phyloP scores from a whole-genome alignment of 2,113 vertebrate species.

The Tragelaphus strepsiceros region DNA sequence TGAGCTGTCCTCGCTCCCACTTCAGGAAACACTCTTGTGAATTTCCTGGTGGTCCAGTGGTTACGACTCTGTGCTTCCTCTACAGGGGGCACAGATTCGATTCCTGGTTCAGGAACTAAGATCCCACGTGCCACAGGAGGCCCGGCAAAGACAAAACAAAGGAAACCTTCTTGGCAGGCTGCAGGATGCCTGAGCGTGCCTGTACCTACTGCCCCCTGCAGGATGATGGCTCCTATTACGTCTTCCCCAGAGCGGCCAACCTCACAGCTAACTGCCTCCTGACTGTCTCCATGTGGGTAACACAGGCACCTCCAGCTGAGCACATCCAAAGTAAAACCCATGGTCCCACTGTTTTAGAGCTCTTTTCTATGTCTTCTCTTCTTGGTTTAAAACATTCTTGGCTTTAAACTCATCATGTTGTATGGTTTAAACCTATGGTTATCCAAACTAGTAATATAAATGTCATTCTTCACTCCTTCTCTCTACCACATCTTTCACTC shows the following conservation, averaged over 20 bases:
- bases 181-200: neutral
- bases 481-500: neutral
- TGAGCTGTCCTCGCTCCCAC: neutral
- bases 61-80: neutral
- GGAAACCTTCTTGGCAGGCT: neutral
- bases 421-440: neutral
- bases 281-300: neutral
- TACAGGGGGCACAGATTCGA: neutral
- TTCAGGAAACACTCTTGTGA: neutral
- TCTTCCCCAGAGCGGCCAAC: neutral
- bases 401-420: neutral
- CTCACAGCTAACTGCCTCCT: neutral
- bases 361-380: neutral
- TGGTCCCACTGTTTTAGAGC: neutral
- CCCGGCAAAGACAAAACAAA: neutral
- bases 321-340: neutral
- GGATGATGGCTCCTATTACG: fast-evolving
- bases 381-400: neutral
- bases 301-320: neutral
- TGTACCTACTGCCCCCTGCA: neutral
- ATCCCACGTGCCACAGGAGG: neutral
- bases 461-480: neutral
- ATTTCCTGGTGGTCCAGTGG: neutral
- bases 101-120: neutral
- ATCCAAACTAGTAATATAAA: neutral